Conservation (phyloP, 2,888 invertebrate genomes). For the Campoletis raptor region DNA sequence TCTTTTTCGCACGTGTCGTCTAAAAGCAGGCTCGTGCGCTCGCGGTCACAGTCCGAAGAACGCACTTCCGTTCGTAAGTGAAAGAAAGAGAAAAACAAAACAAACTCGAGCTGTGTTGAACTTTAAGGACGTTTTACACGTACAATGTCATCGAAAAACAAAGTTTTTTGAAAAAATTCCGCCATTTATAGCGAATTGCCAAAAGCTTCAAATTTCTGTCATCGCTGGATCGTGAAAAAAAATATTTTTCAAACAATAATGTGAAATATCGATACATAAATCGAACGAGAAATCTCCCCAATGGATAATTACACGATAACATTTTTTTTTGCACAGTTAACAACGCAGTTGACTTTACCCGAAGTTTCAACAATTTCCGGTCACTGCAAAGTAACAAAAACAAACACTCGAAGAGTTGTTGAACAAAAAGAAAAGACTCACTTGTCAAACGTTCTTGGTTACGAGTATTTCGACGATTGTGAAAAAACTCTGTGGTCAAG, state of each 20-base stretch:
- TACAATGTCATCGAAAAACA: slow-evolving; percentile 42
- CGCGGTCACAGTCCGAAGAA: slow-evolving; percentile 62
- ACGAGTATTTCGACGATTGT: slow-evolving; percentile 13
- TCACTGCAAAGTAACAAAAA: not conserved
- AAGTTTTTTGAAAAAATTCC: not conserved
- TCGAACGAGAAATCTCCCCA: not conserved
- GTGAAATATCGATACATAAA: not conserved
- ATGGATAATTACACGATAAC: not conserved
- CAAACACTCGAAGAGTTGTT: not conserved
- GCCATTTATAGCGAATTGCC: not conserved
- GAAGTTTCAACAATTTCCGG: slow-evolving; percentile 48
- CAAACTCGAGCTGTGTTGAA: slow-evolving; percentile 3
- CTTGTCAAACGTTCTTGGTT: not conserved
- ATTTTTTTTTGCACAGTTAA: not conserved
- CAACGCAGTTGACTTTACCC: not conserved
- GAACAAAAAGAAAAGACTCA: not conserved
- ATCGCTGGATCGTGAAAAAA: not conserved
- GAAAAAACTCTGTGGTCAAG: slow-evolving; percentile 32
- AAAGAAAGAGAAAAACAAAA: slow-evolving; percentile 22
- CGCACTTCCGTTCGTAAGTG: slow-evolving; percentile 57
- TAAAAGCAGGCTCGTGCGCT: slow-evolving; percentile 8
- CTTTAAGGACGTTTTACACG: slow-evolving; percentile 54
- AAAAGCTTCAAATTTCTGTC: not conserved
- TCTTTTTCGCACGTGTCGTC: slow-evolving; percentile 17
- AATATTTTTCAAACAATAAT: not conserved